Evolutionary conservation across 2,888 invertebrate genomes (phyloP).

Genomic region (Agelastica alni): DNA sequence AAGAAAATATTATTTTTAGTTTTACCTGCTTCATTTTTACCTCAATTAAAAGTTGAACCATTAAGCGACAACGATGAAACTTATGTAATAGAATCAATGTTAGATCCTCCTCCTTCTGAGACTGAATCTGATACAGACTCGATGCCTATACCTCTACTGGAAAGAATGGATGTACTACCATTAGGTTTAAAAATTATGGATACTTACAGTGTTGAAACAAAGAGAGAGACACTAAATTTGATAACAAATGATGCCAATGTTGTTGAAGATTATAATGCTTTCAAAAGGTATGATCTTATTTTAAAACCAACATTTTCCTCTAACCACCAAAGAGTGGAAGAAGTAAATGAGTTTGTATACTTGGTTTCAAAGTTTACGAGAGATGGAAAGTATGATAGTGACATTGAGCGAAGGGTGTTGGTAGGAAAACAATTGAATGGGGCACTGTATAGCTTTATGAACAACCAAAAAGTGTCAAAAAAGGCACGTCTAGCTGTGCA

Average conservation of each 20-base stretch:
- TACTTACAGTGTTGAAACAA: slow-evolving; percentile 18
- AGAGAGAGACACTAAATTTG: slow-evolving; percentile 20
- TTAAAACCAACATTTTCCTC: too few relatives aligned
- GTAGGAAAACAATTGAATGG: too few relatives aligned
- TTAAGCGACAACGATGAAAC: slow-evolving; percentile 16
- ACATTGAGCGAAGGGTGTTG: too few relatives aligned
- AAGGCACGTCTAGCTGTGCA: too few relatives aligned
- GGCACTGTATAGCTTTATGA: too few relatives aligned
- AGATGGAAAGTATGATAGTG: too few relatives aligned
- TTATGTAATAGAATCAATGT: slow-evolving; percentile 1
- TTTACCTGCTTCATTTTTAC: slow-evolving; percentile 13
- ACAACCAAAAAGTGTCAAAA: too few relatives aligned
- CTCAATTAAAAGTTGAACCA: slow-evolving; percentile 15
- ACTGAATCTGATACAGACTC: slow-evolving; percentile 20
- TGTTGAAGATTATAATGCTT: slow-evolving; percentile 11
- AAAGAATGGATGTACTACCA: slow-evolving; percentile 27
- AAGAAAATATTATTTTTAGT: slow-evolving; percentile 14
- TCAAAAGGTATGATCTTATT: slow-evolving; percentile 12
- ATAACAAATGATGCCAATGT: background rate
- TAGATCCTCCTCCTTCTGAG: background rate
- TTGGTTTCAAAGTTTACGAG: too few relatives aligned
- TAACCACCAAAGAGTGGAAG: too few relatives aligned
- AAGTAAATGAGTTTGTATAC: too few relatives aligned
- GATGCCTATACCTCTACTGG: slow-evolving; percentile 20
- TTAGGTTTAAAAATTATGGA: too few relatives aligned